Evolutionary conservation across 2,797 vertebrate genomes (phyloP).

Genomic region (Aphelocoma californica): DNA sequence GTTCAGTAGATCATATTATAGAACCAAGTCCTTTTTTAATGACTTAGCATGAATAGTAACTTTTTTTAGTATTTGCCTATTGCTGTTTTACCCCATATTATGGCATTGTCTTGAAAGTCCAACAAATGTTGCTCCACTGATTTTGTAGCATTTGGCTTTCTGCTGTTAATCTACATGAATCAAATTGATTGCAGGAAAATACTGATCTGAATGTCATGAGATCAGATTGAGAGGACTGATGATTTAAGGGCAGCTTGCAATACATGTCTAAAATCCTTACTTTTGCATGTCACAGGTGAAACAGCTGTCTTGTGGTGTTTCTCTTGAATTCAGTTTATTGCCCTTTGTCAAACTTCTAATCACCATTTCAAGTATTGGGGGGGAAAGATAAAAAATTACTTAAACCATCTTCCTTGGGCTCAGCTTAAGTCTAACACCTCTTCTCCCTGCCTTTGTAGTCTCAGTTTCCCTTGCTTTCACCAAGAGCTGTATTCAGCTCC

Average conservation of each 20-base stretch:
- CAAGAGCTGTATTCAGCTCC: not conserved
- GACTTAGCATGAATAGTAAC: constrained; percentile 40
- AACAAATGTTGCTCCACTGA: not conserved
- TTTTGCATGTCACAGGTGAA: not conserved
- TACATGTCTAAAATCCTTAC: not conserved
- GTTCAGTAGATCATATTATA: constrained; percentile 33
- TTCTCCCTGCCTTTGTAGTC: not conserved
- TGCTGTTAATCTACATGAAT: not conserved
- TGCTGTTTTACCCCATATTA: not conserved
- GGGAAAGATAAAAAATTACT: not conserved
- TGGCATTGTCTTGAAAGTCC: not conserved
- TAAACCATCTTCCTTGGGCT: not conserved
- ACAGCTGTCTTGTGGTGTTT: not conserved
- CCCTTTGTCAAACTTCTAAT: not conserved
- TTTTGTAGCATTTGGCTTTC: not conserved
- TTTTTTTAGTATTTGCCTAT: constrained; percentile 7
- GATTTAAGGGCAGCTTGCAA: not conserved
- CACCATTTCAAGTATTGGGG: not conserved
- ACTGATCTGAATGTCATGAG: not conserved
- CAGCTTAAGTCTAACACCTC: not conserved
- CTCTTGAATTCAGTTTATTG: not conserved
- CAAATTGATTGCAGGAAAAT: not conserved
- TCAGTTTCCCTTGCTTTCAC: not conserved
- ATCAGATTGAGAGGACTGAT: not conserved
- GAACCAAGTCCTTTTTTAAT: constrained; percentile 41